Conservation (phyloP, 2,888 invertebrate genomes). For the Gastracanthus pulcherrimus region DNA sequence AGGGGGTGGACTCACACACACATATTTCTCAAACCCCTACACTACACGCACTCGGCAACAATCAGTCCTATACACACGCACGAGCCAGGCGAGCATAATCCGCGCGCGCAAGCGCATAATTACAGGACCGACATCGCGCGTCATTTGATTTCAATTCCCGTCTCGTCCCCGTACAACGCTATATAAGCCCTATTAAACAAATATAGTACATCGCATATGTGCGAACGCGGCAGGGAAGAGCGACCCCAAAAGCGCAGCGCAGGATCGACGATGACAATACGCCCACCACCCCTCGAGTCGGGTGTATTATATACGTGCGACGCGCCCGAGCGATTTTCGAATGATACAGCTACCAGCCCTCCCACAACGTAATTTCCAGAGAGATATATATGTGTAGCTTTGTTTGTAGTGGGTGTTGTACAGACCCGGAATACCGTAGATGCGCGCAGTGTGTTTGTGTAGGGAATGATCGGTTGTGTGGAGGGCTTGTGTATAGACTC, state of each 20-base stretch:
- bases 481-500: too few species aligned
- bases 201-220: conserved; percentile 18
- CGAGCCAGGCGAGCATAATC: background rate
- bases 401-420: background rate
- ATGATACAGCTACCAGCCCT: background rate
- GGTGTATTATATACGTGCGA: too few species aligned
- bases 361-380: conserved; percentile 17
- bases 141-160: conserved; percentile 40
- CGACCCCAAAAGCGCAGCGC: conserved; percentile 1
- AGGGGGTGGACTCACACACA: too few species aligned
- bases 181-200: conserved; percentile 35
- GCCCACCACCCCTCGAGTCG: background rate
- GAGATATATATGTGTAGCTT: background rate
- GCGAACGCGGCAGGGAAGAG: background rate
- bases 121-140: conserved; percentile 25
- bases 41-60: too few species aligned
- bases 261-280: background rate
- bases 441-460: background rate
- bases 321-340: conserved; percentile 7
- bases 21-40: too few species aligned
- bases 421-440: background rate
- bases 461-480: too few species aligned
- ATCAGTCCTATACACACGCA: too few species aligned
- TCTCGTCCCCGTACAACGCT: background rate
- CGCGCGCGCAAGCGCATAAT: background rate